Base-by-base conservation (phyloP, 2,888 invertebrate genomes). In the Drosophila merina region DNA sequence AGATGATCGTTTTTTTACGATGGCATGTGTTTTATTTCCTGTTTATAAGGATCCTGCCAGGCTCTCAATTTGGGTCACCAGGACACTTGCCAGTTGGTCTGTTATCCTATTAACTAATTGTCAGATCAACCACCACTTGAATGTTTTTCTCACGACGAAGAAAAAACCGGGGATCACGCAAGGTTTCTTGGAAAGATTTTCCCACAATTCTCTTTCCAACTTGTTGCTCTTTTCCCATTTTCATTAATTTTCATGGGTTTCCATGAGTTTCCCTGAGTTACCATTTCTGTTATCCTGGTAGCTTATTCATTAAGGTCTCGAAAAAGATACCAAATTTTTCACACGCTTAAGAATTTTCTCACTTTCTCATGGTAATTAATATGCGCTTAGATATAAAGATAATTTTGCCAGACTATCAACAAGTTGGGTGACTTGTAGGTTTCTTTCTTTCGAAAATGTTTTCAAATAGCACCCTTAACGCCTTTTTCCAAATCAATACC, bases 21-120 rank as follows among this genome's bases (percentile, higher is more conserved):
- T 10, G 12, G 7, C 58, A 25, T 36, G 12, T 12, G 4, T 8
- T 9, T 33, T 8, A 9, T 8, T 66, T 44, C 49, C 44, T 10
- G 10, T 20, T 6, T 10, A 12, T 26, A 4, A 8, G 5, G 36
- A 25, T 31, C 3, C 28, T 47, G 7, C 8, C 3, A 2, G 7
- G 8, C 10, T 20, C 33, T 48, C 6, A 10, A 7, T 28, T 28
- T 20, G 20, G 20, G 1, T 20, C 20, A 10, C 8, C 4, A 0
- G 36, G 9, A 0, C 44, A 45, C 33, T 30, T 50, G 7, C 31
- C 9, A 0, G 3, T 3, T 2, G 33, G 49, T 44, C 69, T 73
- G 74, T n/a, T 30, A 2, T 10, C 69, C 72, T 60, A 57, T 9
- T 73, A 42, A 9, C n/a, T 25, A 60, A 56, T 45, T 57, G 36